Evolutionary conservation across 2,113 vertebrate species (phyloP), one percentile per base, ranked within the genome.

Genomic region (Gambusia holbrooki): DNA sequence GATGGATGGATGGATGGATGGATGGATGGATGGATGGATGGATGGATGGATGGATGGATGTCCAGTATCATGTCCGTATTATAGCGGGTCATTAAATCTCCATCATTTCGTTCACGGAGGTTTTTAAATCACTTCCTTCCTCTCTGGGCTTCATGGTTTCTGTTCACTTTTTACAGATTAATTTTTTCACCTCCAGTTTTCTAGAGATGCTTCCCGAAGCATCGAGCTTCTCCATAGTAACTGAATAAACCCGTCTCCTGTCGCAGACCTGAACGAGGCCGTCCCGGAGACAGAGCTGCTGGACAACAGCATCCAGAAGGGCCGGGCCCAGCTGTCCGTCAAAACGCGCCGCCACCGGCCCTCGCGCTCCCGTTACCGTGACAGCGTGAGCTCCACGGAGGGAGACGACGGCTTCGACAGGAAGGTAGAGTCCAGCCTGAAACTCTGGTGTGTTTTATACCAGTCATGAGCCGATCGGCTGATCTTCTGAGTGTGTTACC

Each of bases 291-390:
- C 96, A 0, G 94, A 96, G 81, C 95, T 96, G 72, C 92, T 97
- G 91, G 97, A 97, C 83, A 97, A 94, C 93, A 97, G 96, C 86
- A 94, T 97, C 88, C 96, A 97, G 91, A 97, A 97, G 88, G 95
- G 96, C 74, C 94, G 96, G 0, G 97, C 96, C 63, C 96, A 97
- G 66, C 94, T 97, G 61, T 93, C 96, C 8, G 93, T 96, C 88
- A 96, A 96, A 75, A 85, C 95, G 54, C 92, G 95, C 7, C 92
- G 96, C 32, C 95, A 95, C 22, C 93, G 96, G 4, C 96, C 96
- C 0, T 97, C 96, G 3, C 94, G 95, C 71, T 96, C 96, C 12
- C 94, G 94, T 54, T 94, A 96, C 86, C 94, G 95, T 27, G 96
- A 97, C 90, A 97, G 96, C 25, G 91, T 95, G 90, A 96, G 96